Base-by-base conservation (phyloP, 2,113 vertebrate species). In the Halcyon malimbica region DNA sequence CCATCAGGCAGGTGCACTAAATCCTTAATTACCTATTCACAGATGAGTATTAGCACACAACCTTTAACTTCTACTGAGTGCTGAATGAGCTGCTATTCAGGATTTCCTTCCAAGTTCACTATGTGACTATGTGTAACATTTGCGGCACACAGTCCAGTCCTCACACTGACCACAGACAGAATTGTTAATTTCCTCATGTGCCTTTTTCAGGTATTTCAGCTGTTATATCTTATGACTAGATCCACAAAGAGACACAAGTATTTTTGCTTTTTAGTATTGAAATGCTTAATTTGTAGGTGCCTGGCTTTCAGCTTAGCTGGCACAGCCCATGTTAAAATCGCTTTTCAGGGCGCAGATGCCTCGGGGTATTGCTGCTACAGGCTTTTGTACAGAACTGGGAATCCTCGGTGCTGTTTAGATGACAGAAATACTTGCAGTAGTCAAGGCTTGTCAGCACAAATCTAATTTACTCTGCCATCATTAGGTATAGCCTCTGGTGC, bases 341-440 rank as follows among this genome's bases (percentile, higher is more conserved):
- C 29, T 56, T 91, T 79, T 53, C 62, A 25, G 48, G 1, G 0
- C 0, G 0, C 0, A 0, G 65, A 10, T 0, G 0, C 53, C 53
- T 85, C 2, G 0, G 26, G 67, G 44, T 83, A 13, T 42, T 57
- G 70, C 70, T 90, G 50, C 74, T 76, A 5, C 25, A 15, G 57
- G 35, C 10, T 91, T 79, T 60, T 65, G 21, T 63, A 44, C 18
- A 33, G 62, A 79, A 11, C 3, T 3, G 62, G 74, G 63, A 79
- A 42, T 87, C 48, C 53, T 85, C 0, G 0, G 19, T 77, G 44
- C 42, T 2, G 1, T 25, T 71, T 50, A 39, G 73, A 48, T 71
- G 42, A 51, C 56, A 29, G 17, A 63, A 91, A 56, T 75, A 16
- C 33, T 67, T 81, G 35, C 24, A 51, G 17, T 11, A 59, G 63